phyloP scores from a whole-genome alignment of 2,888 invertebrate genomes.

The Idaea dimidiata region DNA sequence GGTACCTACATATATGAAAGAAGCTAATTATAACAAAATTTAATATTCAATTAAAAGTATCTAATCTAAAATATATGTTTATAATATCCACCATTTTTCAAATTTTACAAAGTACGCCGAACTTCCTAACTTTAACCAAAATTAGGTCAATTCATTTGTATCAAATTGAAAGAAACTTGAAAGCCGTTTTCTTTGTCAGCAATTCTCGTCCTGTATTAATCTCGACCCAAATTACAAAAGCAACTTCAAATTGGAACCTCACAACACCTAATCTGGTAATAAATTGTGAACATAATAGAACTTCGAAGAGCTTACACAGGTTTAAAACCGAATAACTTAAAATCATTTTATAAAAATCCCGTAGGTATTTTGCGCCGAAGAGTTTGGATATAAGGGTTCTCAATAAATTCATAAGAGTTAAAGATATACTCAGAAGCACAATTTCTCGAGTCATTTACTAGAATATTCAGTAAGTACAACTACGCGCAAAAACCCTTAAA shows the following conservation, averaged over 20 bases:
- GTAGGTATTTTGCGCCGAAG: too few relatives aligned
- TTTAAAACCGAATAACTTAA: background rate
- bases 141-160: slow-evolving; percentile 1
- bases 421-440: too few relatives aligned
- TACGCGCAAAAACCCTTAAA: background rate
- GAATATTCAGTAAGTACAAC: background rate
- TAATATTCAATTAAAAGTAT: too few relatives aligned
- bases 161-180: slow-evolving; percentile 1
- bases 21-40: too few relatives aligned
- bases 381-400: too few relatives aligned
- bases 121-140: background rate
- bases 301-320: background rate
- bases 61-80: too few relatives aligned
- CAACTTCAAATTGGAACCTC: background rate
- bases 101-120: background rate
- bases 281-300: background rate
- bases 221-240: background rate
- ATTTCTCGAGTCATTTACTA: background rate
- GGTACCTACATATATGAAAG: too few relatives aligned
- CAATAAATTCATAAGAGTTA: too few relatives aligned
- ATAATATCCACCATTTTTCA: background rate
- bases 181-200: background rate
- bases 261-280: background rate
- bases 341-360: background rate
- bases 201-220: background rate